phyloP scores from a whole-genome alignment of 2,888 invertebrate species.

The Cybosia mesomella region DNA sequence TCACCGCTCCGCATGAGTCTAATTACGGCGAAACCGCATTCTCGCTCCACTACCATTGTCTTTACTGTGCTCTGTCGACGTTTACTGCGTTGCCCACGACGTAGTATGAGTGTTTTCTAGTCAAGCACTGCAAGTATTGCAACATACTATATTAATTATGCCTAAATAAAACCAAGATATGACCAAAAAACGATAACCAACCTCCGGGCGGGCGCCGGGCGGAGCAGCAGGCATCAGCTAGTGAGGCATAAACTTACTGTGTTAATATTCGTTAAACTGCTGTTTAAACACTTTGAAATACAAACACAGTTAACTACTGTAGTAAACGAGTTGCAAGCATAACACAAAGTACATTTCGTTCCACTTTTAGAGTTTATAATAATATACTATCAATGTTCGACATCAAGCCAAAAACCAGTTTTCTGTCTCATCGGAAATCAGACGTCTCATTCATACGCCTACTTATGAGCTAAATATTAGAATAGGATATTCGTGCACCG shows the following conservation, averaged over 20 bases:
- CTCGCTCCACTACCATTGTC: neutral
- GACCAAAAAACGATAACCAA: too few species aligned
- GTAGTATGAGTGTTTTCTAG: too few species aligned
- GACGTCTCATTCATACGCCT: constrained; percentile 52
- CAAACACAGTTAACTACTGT: constrained; percentile 31
- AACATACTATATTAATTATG: too few species aligned
- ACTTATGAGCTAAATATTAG: constrained; percentile 26
- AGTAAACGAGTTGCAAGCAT: constrained; percentile 2
- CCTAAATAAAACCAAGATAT: too few species aligned
- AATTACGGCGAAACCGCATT: neutral
- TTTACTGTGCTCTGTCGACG: too few species aligned
- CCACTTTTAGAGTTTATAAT: constrained; percentile 60
- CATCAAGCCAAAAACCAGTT: constrained; percentile 71
- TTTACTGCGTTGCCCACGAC: too few species aligned
- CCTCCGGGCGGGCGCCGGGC: too few species aligned
- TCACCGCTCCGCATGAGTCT: neutral
- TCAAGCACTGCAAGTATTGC: too few species aligned
- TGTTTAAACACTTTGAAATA: constrained; percentile 28
- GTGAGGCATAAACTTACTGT: neutral
- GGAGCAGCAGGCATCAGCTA: too few species aligned
- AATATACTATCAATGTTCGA: constrained; percentile 56
- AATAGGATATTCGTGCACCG: neutral
- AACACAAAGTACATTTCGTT: constrained; percentile 47
- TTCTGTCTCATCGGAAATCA: constrained; percentile 71
- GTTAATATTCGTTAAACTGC: neutral